These are phyloP conservation scores for Hypsopygia costalis DNA, from an alignment of 2,888 invertebrate species.

Conservation along the genomic window DNA sequence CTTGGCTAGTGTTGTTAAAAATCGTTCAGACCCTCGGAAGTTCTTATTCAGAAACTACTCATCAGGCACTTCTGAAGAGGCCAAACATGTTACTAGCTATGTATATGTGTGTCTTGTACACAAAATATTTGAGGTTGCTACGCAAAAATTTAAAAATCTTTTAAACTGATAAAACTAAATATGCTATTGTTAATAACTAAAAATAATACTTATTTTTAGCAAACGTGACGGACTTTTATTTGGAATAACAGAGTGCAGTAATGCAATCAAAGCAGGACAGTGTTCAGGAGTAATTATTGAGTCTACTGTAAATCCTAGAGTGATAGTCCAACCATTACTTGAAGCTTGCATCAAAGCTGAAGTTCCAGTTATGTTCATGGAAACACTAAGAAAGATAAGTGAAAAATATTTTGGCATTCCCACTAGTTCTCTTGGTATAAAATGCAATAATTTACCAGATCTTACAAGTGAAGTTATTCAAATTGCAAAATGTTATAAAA, in stretches of 20 bases:
- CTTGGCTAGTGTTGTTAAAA: too few species aligned
- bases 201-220: conserved; percentile 36
- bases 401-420: conserved; percentile 55
- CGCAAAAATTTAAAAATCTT: too few species aligned
- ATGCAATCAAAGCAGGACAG: conserved; percentile 32
- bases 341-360: conserved; percentile 42
- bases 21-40: too few species aligned
- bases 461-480: conserved; percentile 31
- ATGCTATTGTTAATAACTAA: not conserved
- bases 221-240: conserved; percentile 57
- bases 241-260: conserved; percentile 57
- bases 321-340: conserved; percentile 62
- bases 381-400: conserved; percentile 43
- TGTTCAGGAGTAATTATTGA: conserved; percentile 64
- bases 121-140: too few species aligned
- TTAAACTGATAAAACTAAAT: too few species aligned
- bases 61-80: too few species aligned
- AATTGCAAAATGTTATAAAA: conserved; percentile 33
- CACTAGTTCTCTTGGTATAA: conserved; percentile 63
- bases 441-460: conserved; percentile 34
- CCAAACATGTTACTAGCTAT: too few species aligned
- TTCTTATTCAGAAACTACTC: too few species aligned
- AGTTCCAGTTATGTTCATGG: conserved; percentile 59
- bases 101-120: too few species aligned
- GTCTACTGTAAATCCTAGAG: conserved; percentile 53